These are phyloP conservation scores for Acanthopagrus latus DNA, from an alignment of 2,797 vertebrate genomes.

Conservation along the genomic window DNA sequence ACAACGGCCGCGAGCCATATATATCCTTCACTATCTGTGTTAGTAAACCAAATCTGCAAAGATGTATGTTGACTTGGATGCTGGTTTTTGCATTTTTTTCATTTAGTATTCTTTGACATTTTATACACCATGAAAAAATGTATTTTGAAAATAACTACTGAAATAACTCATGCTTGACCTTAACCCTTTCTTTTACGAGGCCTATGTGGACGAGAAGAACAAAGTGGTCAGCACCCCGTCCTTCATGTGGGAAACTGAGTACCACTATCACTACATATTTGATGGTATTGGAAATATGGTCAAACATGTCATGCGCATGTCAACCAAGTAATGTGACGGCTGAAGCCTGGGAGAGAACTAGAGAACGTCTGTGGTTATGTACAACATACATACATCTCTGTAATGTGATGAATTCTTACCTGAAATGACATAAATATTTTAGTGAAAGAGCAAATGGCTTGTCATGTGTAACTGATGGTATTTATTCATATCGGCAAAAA, in stretches of 20 bases:
- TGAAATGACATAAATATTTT: constrained; percentile 60
- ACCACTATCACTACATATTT: constrained; percentile 85
- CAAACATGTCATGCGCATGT: constrained; percentile 84
- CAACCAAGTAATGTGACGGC: constrained; percentile 71
- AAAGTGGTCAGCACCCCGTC: constrained; percentile 84
- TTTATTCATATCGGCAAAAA: constrained; percentile 53
- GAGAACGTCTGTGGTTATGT: constrained; percentile 27
- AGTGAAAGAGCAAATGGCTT: constrained; percentile 49
- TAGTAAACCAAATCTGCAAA: not conserved
- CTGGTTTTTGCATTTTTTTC: not conserved
- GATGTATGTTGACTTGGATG: not conserved
- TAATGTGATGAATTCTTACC: constrained; percentile 45
- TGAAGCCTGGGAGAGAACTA: constrained; percentile 27
- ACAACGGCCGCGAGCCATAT: constrained; percentile 80
- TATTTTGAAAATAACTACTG: not conserved
- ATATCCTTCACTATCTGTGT: constrained; percentile 78
- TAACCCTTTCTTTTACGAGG: constrained; percentile 75
- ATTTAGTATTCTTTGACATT: not conserved
- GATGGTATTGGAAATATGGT: constrained; percentile 86
- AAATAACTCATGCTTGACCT: constrained; percentile 45
- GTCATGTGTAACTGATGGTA: constrained; percentile 48
- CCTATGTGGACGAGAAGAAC: constrained; percentile 86
- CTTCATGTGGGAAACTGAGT: constrained; percentile 87
- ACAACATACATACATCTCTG: constrained; percentile 16
- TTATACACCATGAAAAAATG: no score